These are phyloP conservation scores for Huso huso DNA, from an alignment of 2,797 vertebrate genomes.

Conservation along the genomic window DNA sequence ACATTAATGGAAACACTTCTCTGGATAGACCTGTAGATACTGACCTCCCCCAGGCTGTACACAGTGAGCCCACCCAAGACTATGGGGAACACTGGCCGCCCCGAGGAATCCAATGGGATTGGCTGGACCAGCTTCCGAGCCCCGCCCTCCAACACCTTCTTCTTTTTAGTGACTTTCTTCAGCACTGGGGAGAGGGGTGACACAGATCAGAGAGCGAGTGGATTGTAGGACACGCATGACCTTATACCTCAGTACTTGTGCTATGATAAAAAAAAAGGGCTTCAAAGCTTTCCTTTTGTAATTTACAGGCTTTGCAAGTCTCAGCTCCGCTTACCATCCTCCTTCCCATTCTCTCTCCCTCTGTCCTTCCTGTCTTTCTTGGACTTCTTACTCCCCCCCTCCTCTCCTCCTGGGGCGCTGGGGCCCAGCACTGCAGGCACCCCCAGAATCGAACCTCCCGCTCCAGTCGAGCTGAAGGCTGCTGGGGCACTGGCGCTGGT, in stretches of 20 bases:
- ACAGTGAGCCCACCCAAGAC: conserved; percentile 73
- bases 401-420: conserved; percentile 47
- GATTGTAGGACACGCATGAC: too few species aligned
- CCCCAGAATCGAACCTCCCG: conserved; percentile 41
- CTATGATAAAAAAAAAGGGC: too few species aligned
- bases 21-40: conserved; percentile 18
- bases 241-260: too few species aligned
- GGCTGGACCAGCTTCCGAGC: conserved; percentile 69
- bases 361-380: conserved; percentile 81
- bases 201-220: neutral
- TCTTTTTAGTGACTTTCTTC: conserved; percentile 77
- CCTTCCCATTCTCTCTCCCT: conserved; percentile 71
- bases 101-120: conserved; percentile 72
- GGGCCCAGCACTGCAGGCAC: conserved; percentile 37
- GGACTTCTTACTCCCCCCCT: conserved; percentile 64
- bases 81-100: conserved; percentile 77
- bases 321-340: conserved; percentile 54
- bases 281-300: too few species aligned
- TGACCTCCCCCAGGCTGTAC: conserved; percentile 85
- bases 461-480: conserved; percentile 33
- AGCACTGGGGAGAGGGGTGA: conserved; percentile 43
- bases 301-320: neutral
- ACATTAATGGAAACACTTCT: too few species aligned
- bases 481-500: conserved; percentile 36
- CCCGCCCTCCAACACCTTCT: conserved; percentile 61